Percentiles rank a stretch among this genome's conserved stretches.
Evolutionary conservation across 2,797 vertebrate genomes (phyloP).

Genomic region (Avahi laniger): DNA sequence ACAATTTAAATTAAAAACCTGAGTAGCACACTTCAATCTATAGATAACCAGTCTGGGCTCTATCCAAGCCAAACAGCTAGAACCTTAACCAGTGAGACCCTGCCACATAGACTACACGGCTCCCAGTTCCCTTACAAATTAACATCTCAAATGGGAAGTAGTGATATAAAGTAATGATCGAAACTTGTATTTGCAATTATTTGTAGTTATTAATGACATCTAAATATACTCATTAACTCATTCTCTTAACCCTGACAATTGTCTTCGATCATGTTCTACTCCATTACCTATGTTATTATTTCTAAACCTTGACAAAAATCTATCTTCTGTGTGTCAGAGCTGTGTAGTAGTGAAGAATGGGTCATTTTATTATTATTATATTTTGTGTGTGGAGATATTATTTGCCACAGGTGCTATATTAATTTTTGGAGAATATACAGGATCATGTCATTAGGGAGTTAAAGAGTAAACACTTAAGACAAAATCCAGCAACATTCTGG

Average conservation of each 20-base stretch:
- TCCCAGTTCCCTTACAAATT: constrained; percentile 16
- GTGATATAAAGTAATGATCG: not conserved
- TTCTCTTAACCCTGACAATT: not conserved
- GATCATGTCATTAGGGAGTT: not conserved
- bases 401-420: not conserved
- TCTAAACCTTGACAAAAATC: not conserved
- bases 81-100: not conserved
- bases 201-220: constrained; percentile 10
- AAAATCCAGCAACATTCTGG: not conserved
- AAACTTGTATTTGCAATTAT: constrained; percentile 9
- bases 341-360: not conserved
- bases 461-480: not conserved
- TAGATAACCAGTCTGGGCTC: not conserved
- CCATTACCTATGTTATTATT: not conserved
- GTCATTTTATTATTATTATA: not conserved
- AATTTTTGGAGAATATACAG: not conserved
- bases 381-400: not conserved
- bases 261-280: constrained; percentile 1
- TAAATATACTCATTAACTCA: not conserved
- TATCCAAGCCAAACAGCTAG: not conserved
- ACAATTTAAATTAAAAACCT: constrained; percentile 13
- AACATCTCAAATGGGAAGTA: not conserved
- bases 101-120: not conserved
- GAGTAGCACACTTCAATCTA: not conserved
- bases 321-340: not conserved